phyloP scores from a whole-genome alignment of 2,888 invertebrate genomes.

The Melinaea marsaeus region DNA sequence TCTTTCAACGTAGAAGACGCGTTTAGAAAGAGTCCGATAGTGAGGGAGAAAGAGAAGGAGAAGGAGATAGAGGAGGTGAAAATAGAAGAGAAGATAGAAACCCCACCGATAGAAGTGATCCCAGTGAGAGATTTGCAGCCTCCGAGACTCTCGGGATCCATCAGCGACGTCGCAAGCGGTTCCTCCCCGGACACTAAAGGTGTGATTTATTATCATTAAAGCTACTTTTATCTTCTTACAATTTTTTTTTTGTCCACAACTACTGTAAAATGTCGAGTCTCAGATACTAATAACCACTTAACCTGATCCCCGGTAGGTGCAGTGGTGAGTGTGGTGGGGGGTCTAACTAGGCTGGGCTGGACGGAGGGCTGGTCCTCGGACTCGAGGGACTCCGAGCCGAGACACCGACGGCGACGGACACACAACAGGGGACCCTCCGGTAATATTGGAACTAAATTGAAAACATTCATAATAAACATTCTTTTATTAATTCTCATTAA shows the following conservation, averaged over 20 bases:
- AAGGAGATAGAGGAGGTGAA: constrained; percentile 59
- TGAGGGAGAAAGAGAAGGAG: constrained; percentile 64
- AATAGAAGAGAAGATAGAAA: constrained; percentile 47
- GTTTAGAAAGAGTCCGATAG: constrained; percentile 68
- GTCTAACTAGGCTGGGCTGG: constrained; percentile 57
- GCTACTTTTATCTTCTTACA: too few relatives aligned
- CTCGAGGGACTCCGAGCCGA: constrained; percentile 73
- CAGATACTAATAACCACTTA: too few relatives aligned
- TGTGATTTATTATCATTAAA: constrained; percentile 17
- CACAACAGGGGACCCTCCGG: constrained; percentile 27
- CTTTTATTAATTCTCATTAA: too few relatives aligned
- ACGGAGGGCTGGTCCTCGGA: constrained; percentile 84
- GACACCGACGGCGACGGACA: constrained; percentile 43
- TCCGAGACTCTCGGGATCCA: constrained; percentile 78
- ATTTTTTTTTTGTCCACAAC: too few relatives aligned
- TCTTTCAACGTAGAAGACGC: constrained; percentile 74
- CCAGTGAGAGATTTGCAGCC: constrained; percentile 53
- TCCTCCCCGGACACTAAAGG: constrained; percentile 82
- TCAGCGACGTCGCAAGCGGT: constrained; percentile 80
- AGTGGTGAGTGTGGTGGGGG: constrained; percentile 40
- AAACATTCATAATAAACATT: too few relatives aligned
- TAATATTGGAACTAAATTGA: constrained; percentile 6
- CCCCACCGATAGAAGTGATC: constrained; percentile 44
- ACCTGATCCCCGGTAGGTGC: constrained; percentile 17
- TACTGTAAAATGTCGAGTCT: too few relatives aligned